A percentile compares a stretch with the other conserved stretches of the same genome.
Conservation (phyloP, 1,140 invertebrate species). For the Drosophila simulans region DNA sequence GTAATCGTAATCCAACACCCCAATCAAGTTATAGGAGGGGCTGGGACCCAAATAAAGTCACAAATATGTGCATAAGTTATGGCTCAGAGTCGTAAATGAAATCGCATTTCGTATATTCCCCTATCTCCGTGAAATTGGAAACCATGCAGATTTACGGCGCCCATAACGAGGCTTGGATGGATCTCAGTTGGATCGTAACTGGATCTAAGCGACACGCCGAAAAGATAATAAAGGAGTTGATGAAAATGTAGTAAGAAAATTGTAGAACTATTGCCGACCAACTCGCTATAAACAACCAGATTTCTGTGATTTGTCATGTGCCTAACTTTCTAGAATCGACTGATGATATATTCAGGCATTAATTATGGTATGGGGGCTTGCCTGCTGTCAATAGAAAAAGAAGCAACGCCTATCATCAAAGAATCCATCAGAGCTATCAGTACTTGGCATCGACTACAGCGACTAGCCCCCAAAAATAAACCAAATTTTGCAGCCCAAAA, state of each 20-base stretch:
- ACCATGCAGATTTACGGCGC: slow-evolving; percentile 13
- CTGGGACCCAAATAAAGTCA: slow-evolving; percentile 53
- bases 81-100: slow-evolving; percentile 67
- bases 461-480: slow-evolving; percentile 54
- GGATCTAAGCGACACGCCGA: slow-evolving; percentile 17
- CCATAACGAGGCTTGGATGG: slow-evolving; percentile 21
- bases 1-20: slow-evolving; percentile 75
- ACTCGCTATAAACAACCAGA: neutral
- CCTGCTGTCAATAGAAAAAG: slow-evolving; percentile 18
- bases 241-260: neutral
- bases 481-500: slow-evolving; percentile 36
- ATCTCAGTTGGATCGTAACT: slow-evolving; percentile 11
- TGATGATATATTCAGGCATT: slow-evolving; percentile 49
- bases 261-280: neutral
- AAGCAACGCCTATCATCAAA: slow-evolving; percentile 67
- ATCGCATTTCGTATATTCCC: slow-evolving; percentile 46
- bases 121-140: slow-evolving; percentile 20
- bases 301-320: neutral
- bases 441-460: slow-evolving; percentile 59
- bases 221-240: neutral
- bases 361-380: slow-evolving; percentile 1
- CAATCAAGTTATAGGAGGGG: slow-evolving; percentile 6
- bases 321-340: slow-evolving; percentile 19
- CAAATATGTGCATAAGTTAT: slow-evolving; percentile 81
- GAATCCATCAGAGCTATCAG: slow-evolving; percentile 72